phyloP scores from a whole-genome alignment of 2,888 invertebrate species.

The Megaustenia siamemsis region DNA sequence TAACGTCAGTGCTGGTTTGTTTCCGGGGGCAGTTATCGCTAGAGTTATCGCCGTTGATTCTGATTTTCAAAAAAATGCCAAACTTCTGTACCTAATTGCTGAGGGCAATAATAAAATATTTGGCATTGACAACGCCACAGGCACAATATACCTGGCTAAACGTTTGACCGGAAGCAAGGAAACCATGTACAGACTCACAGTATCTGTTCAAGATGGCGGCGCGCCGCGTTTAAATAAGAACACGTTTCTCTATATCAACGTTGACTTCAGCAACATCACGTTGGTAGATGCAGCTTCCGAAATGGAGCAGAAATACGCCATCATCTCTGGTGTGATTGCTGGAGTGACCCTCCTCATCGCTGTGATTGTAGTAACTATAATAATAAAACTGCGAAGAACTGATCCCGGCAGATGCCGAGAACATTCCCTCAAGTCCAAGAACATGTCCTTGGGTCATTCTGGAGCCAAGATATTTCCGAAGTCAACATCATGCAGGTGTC shows the following conservation, averaged over 20 bases:
- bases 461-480: neutral
- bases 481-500: neutral
- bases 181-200: constrained; percentile 58
- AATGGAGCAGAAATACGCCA: constrained; percentile 51
- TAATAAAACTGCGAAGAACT: constrained; percentile 50
- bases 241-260: constrained; percentile 59
- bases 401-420: constrained; percentile 24
- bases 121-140: constrained; percentile 63
- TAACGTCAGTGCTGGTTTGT: constrained; percentile 30
- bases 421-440: constrained; percentile 24
- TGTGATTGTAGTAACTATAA: constrained; percentile 55
- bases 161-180: constrained; percentile 58
- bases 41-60: constrained; percentile 4
- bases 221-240: constrained; percentile 61
- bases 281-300: constrained; percentile 2
- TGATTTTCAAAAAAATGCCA: constrained; percentile 38
- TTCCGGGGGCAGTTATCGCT: constrained; percentile 44
- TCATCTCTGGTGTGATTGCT: constrained; percentile 57
- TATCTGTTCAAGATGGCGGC: constrained; percentile 63
- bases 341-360: constrained; percentile 58
- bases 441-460: neutral
- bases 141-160: constrained; percentile 61
- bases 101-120: constrained; percentile 51
- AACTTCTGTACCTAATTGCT: constrained; percentile 49
- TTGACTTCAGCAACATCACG: constrained; percentile 60